Evolutionary conservation across 53 echinoderm and acorn worm species (phyloP).

Genomic region (Holothuria scabra): DNA sequence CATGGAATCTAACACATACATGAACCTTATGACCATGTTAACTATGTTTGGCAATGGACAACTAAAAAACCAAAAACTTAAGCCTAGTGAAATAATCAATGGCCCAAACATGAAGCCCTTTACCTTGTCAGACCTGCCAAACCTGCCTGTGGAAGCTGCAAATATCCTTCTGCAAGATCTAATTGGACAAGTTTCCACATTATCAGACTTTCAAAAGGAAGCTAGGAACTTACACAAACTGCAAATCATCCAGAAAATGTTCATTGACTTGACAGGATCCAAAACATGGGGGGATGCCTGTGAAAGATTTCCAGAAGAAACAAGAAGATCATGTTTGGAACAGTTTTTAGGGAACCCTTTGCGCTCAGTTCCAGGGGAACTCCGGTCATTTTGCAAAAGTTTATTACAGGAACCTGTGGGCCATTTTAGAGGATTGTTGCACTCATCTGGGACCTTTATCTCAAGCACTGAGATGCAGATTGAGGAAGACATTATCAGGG

Average conservation of each 20-base stretch:
- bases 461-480: neutral
- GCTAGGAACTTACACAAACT: neutral
- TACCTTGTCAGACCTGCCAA: neutral
- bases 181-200: neutral
- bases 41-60: neutral
- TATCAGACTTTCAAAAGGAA: conserved; percentile 17
- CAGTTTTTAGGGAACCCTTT: neutral
- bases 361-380: neutral
- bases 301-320: too few species aligned
- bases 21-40: neutral
- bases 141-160: neutral
- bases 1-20: neutral
- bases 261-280: conserved; percentile 1
- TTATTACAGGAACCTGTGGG: too few species aligned
- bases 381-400: too few species aligned
- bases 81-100: neutral
- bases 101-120: conserved; percentile 3
- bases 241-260: conserved; percentile 7
- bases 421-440: neutral
- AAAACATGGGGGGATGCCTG: too few species aligned
- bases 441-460: neutral
- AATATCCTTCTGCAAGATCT: neutral
- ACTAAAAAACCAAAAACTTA: conserved; percentile 14
- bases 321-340: neutral
- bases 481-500: neutral